These are phyloP conservation scores for Iphiclides podalirius DNA, from an alignment of 2,888 invertebrate species.

Conservation along the genomic window DNA sequence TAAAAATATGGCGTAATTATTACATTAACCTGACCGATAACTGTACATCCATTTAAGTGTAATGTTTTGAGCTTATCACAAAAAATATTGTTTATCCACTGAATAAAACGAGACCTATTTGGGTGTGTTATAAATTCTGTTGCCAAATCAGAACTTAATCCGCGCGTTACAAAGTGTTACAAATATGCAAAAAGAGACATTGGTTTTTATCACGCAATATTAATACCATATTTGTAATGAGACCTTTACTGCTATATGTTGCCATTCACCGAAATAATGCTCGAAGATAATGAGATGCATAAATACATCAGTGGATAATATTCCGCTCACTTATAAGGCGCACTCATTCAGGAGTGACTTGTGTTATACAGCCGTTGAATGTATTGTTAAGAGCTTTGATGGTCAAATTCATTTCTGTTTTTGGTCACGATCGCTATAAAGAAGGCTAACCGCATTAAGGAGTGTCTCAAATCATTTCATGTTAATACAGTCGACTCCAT, in stretches of 20 bases:
- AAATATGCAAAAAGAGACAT: conserved; percentile 10
- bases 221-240: conserved; percentile 14
- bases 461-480: conserved; percentile 40
- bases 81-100: too few relatives aligned
- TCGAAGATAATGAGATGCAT: conserved; percentile 23
- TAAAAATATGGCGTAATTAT: too few relatives aligned
- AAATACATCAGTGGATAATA: conserved; percentile 21
- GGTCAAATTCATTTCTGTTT: conserved; percentile 42
- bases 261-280: conserved; percentile 21
- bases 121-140: conserved; percentile 25
- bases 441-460: conserved; percentile 53
- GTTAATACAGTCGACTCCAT: conserved; percentile 33
- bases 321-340: conserved; percentile 22
- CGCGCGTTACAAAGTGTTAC: not conserved
- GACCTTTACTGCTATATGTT: conserved; percentile 20
- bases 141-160: conserved; percentile 25
- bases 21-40: too few relatives aligned
- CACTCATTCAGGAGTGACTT: conserved; percentile 19
- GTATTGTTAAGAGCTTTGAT: conserved; percentile 33
- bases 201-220: conserved; percentile 12
- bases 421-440: conserved; percentile 46
- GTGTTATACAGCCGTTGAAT: conserved; percentile 25
- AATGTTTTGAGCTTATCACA: too few relatives aligned
- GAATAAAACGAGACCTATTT: too few relatives aligned
- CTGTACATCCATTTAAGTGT: too few relatives aligned